phyloP scores from a whole-genome alignment of 2,797 vertebrate genomes.

The Nothura maculosa region DNA sequence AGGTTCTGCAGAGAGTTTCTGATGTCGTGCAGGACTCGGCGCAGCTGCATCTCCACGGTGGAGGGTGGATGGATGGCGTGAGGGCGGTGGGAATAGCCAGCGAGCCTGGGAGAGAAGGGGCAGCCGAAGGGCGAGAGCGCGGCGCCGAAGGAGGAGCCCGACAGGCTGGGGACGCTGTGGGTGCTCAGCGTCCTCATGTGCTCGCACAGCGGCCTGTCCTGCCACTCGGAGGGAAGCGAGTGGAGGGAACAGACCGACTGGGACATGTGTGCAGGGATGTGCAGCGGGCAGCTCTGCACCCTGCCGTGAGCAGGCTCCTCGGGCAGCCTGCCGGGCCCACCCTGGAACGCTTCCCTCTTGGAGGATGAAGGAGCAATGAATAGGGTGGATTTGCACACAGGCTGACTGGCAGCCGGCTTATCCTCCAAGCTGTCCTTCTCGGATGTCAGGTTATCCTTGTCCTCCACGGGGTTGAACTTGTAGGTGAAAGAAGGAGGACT shows the following conservation, averaged over 20 bases:
- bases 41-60: constrained; percentile 93
- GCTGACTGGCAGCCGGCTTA: constrained; percentile 15
- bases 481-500: constrained; percentile 89
- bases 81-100: constrained; percentile 59
- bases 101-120: constrained; percentile 70
- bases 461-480: constrained; percentile 82
- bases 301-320: constrained; percentile 69
- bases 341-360: constrained; percentile 61
- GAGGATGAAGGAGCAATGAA: constrained; percentile 80
- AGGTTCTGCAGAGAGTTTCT: constrained; percentile 92
- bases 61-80: constrained; percentile 79
- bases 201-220: constrained; percentile 79
- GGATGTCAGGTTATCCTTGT: constrained; percentile 12
- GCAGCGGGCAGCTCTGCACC: constrained; percentile 73
- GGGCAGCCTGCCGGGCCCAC: neutral
- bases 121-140: constrained; percentile 72
- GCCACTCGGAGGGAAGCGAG: constrained; percentile 83
- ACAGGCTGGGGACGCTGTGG: constrained; percentile 90
- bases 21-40: constrained; percentile 94
- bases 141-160: constrained; percentile 63
- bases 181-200: constrained; percentile 85
- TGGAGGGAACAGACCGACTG: constrained; percentile 88
- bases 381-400: constrained; percentile 82
- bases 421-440: constrained; percentile 21
- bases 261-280: constrained; percentile 75